phyloP scores from a whole-genome alignment of 64 coral and sea anemone genomes.

The Stichodactyla helianthus region DNA sequence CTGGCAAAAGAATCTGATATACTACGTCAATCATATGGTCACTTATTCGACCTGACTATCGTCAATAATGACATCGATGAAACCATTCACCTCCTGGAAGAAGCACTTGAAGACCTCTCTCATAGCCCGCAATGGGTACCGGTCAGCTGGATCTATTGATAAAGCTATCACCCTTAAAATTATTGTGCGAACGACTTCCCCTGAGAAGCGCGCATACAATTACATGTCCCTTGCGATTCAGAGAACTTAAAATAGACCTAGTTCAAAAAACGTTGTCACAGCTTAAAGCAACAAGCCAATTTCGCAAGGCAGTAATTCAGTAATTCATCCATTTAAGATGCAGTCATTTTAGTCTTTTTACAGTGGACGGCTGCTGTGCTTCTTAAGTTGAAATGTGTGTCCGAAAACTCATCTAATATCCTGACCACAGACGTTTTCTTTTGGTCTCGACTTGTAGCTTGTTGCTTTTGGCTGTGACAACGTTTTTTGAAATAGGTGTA shows the following conservation, averaged over 20 bases:
- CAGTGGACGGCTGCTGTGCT: too few relatives aligned
- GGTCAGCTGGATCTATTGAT: constrained; percentile 80
- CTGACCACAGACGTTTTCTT: too few relatives aligned
- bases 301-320: too few relatives aligned
- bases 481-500: background rate
- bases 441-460: too few relatives aligned
- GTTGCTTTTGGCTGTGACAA: too few relatives aligned
- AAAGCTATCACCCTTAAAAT: background rate
- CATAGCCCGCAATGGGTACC: constrained; percentile 81
- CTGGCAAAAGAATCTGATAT: constrained; percentile 77
- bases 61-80: constrained; percentile 92
- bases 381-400: too few relatives aligned
- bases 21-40: constrained; percentile 68
- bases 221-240: background rate
- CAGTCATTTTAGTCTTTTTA: too few relatives aligned
- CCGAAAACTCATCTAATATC: too few relatives aligned
- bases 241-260: background rate
- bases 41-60: constrained; percentile 83
- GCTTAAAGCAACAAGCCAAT: too few relatives aligned
- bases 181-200: background rate
- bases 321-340: too few relatives aligned
- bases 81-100: constrained; percentile 68
- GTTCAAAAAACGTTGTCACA: too few relatives aligned
- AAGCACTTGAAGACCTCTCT: constrained; percentile 48
- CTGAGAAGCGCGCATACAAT: background rate